Evolutionary conservation across 2,888 invertebrate species (phyloP), one percentile per base, ranked within the genome.

Genomic region (Rapana venosa): DNA sequence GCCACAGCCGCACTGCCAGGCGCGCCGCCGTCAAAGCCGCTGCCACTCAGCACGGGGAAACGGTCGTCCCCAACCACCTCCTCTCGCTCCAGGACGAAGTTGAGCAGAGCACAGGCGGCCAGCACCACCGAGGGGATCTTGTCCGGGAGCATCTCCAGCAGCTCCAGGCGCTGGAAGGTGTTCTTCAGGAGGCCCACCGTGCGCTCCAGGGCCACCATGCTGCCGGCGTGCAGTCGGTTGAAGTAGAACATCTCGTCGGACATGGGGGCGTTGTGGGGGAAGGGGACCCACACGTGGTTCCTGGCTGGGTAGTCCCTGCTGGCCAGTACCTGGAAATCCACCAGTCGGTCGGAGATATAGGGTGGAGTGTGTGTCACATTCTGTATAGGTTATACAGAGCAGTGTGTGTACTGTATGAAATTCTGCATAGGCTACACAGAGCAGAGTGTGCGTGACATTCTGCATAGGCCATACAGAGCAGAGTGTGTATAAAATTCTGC

Each of bases 201-300:
- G 61, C 88, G 88, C 26, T 84, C 47, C 8, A 88, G 70, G 22
- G 88, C 88, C 35, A 84, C 84, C 88, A 88, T 88, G 88, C 88
- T 88, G 83, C 84, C 84, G 13, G 84, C 70, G 36, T 88, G 88
- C 61, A 88, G 66, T 0, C 84, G 66, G 84, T 88, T 88, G 84
- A 88, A 88, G 88, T 88, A 88, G 83, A 84, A 88, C 88, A 88
- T 88, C 35, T 88, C 88, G 22, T 88, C 88, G 5, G 88, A 88
- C 84, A 88, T 84, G 47, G 88, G 88, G 0, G 84, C 88, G 26
- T 32, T 47, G 70, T 35, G 88, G 66, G 88, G 66, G 83, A 88
- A 88, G 32, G 88, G 88, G 26, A 88, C 84, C 88, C 88, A 88
- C 58, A 88, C 88, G 81, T 88, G 88, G 32, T 88, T 88, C 26